These are phyloP conservation scores for Nyctereutes procyonoides DNA, from an alignment of 2,113 vertebrate species.

Conservation along the genomic window DNA sequence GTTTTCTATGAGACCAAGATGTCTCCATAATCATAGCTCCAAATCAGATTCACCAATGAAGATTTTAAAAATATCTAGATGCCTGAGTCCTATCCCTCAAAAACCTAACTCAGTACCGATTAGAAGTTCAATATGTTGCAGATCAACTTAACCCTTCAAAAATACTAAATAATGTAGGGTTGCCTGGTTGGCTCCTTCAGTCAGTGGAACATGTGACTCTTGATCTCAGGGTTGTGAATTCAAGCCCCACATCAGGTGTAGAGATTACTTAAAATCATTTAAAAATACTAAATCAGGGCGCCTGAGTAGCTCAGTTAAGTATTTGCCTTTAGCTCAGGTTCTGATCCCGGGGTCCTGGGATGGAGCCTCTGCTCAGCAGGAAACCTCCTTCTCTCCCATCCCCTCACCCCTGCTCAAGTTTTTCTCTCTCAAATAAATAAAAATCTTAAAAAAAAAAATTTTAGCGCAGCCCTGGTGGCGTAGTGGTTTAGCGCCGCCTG, in stretches of 20 bases:
- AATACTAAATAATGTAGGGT: not conserved
- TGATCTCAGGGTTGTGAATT: not conserved
- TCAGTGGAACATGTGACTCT: not conserved
- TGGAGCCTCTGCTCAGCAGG: too few relatives aligned
- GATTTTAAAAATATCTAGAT: not conserved
- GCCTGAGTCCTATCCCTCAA: not conserved
- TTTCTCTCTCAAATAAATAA: too few relatives aligned
- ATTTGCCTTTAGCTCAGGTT: too few relatives aligned
- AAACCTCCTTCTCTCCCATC: too few relatives aligned
- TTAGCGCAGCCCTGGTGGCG: too few relatives aligned
- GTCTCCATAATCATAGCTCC: not conserved
- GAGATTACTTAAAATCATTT: not conserved
- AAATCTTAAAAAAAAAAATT: too few relatives aligned
- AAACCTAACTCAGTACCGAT: not conserved
- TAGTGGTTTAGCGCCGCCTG: too few relatives aligned
- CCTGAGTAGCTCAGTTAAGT: too few relatives aligned
- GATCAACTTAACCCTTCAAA: not conserved
- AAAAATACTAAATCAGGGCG: too few relatives aligned
- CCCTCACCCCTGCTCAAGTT: too few relatives aligned
- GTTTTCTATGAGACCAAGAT: not conserved
- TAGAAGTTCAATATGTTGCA: not conserved
- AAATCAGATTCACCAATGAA: slow-evolving; percentile 1
- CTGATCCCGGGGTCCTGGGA: too few relatives aligned
- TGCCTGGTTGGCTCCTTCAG: not conserved
- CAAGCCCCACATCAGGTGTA: too few relatives aligned